A percentile compares a stretch with the other conserved stretches of the same genome.
Conservation (phyloP, 1,140 invertebrate species). For the Psilanteris sp. region DNA sequence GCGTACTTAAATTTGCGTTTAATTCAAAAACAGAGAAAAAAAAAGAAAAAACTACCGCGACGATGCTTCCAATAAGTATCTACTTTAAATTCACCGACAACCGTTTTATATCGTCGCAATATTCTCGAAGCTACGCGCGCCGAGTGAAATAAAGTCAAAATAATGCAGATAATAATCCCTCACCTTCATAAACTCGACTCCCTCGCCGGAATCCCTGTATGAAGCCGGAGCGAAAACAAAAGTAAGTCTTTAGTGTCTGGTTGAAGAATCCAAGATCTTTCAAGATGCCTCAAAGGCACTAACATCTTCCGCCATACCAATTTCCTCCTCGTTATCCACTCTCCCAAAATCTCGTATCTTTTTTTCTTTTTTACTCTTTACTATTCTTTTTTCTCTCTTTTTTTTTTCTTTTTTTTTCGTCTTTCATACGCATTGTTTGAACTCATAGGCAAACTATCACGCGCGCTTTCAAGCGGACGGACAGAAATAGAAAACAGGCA, state of each 20-base stretch:
- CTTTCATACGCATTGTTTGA: slow-evolving; percentile 6
- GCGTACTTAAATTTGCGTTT: too few species aligned
- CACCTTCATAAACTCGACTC: slow-evolving; percentile 78
- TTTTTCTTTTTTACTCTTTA: slow-evolving; percentile 31
- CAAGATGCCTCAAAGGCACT: slow-evolving; percentile 36
- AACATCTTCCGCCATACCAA: slow-evolving; percentile 63
- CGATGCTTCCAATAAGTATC: too few species aligned
- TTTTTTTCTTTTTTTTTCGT: not conserved
- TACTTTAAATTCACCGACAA: too few species aligned
- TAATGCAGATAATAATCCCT: slow-evolving; percentile 34
- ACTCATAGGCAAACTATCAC: slow-evolving; percentile 23
- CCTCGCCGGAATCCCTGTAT: slow-evolving; percentile 76
- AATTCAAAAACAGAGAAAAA: too few species aligned
- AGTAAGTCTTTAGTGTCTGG: slow-evolving; percentile 73
- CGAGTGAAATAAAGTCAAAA: slow-evolving; percentile 11
- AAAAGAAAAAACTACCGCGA: too few species aligned
- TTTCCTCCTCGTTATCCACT: slow-evolving; percentile 57
- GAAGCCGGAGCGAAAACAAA: slow-evolving; percentile 71
- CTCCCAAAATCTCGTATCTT: slow-evolving; percentile 56
- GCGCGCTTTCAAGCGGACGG: slow-evolving; percentile 40
- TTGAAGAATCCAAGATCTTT: slow-evolving; percentile 47
- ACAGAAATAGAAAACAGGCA: slow-evolving; percentile 38
- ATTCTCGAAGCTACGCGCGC: too few species aligned
- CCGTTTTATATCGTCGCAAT: too few species aligned
- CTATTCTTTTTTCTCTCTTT: not conserved